phyloP scores from a whole-genome alignment of 2,113 vertebrate species.

The Herpetotheres cachinnans region DNA sequence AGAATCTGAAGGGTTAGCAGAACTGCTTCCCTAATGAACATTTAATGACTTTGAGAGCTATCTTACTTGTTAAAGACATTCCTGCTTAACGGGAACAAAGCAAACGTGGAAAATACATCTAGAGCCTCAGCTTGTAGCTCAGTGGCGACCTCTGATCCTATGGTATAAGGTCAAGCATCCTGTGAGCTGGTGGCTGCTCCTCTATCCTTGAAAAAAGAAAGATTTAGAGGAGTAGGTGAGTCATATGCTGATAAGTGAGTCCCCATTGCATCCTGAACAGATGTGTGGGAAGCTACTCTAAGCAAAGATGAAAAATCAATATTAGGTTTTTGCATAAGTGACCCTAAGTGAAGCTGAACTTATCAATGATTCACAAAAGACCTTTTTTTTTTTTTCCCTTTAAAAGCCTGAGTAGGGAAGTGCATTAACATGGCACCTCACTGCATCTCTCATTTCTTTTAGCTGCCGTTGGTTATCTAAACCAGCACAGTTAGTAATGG shows the following conservation, averaged over 20 bases:
- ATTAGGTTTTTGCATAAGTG: constrained; percentile 56
- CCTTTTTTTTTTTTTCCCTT: neutral
- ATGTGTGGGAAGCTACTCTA: constrained; percentile 50
- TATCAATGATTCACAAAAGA: constrained; percentile 45
- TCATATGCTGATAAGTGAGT: constrained; percentile 56
- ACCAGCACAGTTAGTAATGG: neutral
- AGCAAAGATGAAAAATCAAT: constrained; percentile 59
- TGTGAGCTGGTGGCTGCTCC: constrained; percentile 20
- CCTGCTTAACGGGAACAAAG: constrained; percentile 38
- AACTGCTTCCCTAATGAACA: constrained; percentile 61
- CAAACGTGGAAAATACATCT: constrained; percentile 9
- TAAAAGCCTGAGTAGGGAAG: constrained; percentile 42
- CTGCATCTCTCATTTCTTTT: neutral
- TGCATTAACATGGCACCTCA: neutral
- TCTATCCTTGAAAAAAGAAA: constrained; percentile 13
- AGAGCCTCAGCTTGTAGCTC: neutral
- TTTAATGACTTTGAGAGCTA: constrained; percentile 62
- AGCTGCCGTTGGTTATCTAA: neutral
- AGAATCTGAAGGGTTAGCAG: constrained; percentile 60
- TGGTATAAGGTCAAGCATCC: constrained; percentile 26
- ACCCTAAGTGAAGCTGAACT: constrained; percentile 51
- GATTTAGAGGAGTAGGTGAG: constrained; percentile 60
- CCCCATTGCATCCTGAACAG: constrained; percentile 26
- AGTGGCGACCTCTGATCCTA: neutral
- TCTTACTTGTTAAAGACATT: constrained; percentile 61